phyloP scores from a whole-genome alignment of 2,797 vertebrate genomes.

The Buceros bicornis region DNA sequence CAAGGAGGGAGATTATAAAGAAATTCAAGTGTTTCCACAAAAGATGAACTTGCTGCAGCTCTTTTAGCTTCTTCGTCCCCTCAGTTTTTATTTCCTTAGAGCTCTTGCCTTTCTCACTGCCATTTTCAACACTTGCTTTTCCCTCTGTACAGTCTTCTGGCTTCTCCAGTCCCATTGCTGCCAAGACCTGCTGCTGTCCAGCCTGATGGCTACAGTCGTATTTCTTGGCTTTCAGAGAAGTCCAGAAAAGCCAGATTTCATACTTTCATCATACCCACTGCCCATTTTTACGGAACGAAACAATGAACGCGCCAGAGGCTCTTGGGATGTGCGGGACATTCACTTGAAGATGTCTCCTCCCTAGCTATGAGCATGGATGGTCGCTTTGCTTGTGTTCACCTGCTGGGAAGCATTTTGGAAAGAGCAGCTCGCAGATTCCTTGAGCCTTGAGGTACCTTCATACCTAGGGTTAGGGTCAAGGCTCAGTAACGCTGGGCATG shows the following conservation, averaged over 20 bases:
- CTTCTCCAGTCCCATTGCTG: background rate
- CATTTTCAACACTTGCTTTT: background rate
- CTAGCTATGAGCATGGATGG: background rate
- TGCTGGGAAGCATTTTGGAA: background rate
- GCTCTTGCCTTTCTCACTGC: background rate
- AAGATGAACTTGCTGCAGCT: background rate
- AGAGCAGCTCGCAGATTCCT: background rate
- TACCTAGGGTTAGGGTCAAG: background rate
- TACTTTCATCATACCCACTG: background rate
- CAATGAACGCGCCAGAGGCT: accelerated
- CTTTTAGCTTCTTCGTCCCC: background rate
- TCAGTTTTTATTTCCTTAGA: background rate
- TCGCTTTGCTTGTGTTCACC: background rate
- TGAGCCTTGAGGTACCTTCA: background rate
- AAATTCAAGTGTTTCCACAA: background rate
- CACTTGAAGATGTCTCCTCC: background rate
- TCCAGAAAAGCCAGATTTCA: background rate
- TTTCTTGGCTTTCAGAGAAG: background rate
- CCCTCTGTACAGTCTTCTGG: background rate
- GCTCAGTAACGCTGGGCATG: background rate
- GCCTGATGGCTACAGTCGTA: background rate
- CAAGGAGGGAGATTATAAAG: background rate
- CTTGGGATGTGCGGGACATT: accelerated
- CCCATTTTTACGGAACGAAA: background rate
- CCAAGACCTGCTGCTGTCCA: background rate